These are phyloP conservation scores for Magallana angulata DNA, from an alignment of 1,140 invertebrate species.

Conservation along the genomic window DNA sequence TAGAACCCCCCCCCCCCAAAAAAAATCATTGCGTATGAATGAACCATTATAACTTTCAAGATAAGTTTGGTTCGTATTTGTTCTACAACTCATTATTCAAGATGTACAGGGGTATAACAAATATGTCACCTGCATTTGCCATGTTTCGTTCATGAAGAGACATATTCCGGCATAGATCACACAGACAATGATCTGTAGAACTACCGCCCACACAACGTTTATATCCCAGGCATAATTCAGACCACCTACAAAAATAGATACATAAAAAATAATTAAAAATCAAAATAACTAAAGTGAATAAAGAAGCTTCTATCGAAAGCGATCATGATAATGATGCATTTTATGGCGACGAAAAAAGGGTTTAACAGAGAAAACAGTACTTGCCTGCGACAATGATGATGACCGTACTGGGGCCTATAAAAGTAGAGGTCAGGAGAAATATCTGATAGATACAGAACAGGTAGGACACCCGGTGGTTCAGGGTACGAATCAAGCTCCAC, in stretches of 20 bases:
- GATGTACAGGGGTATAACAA: too few relatives aligned
- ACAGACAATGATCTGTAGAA: slow-evolving; percentile 64
- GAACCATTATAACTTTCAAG: too few relatives aligned
- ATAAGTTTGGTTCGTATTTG: too few relatives aligned
- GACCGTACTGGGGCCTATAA: slow-evolving; percentile 84
- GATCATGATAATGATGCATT: too few relatives aligned
- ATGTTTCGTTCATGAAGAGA: slow-evolving; percentile 61
- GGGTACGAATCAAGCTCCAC: slow-evolving; percentile 79
- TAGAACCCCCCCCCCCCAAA: too few relatives aligned
- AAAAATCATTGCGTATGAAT: too few relatives aligned
- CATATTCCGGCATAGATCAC: slow-evolving; percentile 61
- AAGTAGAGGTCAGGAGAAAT: slow-evolving; percentile 81
- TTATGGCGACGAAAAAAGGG: too few relatives aligned
- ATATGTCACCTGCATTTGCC: slow-evolving; percentile 63
- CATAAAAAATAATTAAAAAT: too few relatives aligned
- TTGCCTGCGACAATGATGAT: slow-evolving; percentile 84
- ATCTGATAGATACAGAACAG: slow-evolving; percentile 75
- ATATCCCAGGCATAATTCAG: slow-evolving; percentile 67
- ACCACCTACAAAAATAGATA: slow-evolving; percentile 61
- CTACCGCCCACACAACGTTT: slow-evolving; percentile 44
- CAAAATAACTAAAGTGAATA: too few relatives aligned
- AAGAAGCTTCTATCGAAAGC: too few relatives aligned
- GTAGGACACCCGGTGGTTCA: slow-evolving; percentile 81
- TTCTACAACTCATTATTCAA: too few relatives aligned
- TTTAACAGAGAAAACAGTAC: neutral